Percentiles rank a stretch among this genome's conserved stretches.
Conservation (phyloP, 2,113 vertebrate species). For the Chaenogobius annularis region DNA sequence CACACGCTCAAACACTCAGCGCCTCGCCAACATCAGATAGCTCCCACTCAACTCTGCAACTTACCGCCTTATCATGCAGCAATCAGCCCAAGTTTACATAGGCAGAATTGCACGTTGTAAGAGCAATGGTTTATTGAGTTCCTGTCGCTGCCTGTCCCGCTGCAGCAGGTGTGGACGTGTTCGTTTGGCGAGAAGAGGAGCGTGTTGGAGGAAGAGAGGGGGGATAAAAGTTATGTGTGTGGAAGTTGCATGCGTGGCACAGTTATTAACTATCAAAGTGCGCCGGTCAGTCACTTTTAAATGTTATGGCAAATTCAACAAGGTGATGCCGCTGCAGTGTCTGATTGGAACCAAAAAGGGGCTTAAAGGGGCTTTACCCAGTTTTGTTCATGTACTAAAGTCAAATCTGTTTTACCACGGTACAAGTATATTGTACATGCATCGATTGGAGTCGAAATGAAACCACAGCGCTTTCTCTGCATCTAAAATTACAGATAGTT, state of each 20-base stretch:
- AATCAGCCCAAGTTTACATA: slow-evolving; percentile 60
- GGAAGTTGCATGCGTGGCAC: slow-evolving; percentile 57
- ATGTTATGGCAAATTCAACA: background rate
- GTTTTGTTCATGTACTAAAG: no score
- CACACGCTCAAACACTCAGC: slow-evolving; percentile 13
- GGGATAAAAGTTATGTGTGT: slow-evolving; percentile 3
- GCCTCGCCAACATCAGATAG: slow-evolving; percentile 41
- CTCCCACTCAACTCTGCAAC: slow-evolving; percentile 19
- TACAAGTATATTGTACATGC: no score
- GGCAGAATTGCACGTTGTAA: slow-evolving; percentile 27
- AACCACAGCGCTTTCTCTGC: no score
- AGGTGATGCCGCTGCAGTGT: no score
- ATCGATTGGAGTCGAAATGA: no score
- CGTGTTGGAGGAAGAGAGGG: slow-evolving; percentile 14
- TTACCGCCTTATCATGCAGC: slow-evolving; percentile 38
- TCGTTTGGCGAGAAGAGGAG: slow-evolving; percentile 4
- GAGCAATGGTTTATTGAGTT: slow-evolving; percentile 63
- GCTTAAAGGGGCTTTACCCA: no score
- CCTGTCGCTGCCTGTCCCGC: slow-evolving; percentile 54
- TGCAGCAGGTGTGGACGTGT: slow-evolving; percentile 65
- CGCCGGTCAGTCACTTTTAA: background rate
- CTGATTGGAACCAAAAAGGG: no score
- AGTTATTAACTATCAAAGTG: slow-evolving; percentile 68
- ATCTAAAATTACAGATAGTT: no score
- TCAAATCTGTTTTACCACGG: no score